Base-by-base conservation (phyloP, 2,797 vertebrate genomes). In the Coregonus suidteri region DNA sequence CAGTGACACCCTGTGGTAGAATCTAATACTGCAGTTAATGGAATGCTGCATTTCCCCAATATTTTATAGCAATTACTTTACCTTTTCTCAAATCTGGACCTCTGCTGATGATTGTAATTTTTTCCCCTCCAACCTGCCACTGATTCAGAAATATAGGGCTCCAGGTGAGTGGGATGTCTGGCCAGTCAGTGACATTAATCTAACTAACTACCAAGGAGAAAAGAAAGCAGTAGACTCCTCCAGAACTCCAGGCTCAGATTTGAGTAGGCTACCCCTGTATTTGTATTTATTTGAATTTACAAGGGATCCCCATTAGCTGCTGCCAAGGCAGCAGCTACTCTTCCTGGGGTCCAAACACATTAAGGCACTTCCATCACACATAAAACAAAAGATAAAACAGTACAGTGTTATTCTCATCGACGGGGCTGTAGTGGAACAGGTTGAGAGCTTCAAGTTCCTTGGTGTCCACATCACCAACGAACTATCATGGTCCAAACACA, bases 1-100 rank as follows among this genome's bases (percentile, higher is more conserved):
- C 4, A 54, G 34, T 65, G 70, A 71, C 77, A 35, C 65, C 74
- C 16, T 54, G 77, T 62, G 81, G 62, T 37, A 37, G 25, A 68
- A n/a, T 18, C 2, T 62, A 11, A 3, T 72, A 41, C 11, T 56
- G 25, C 62, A 76, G 11, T 51, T 9, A 30, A 18, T 35, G 25
- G 11, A 30, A 41, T 20, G n/a, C 54, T 5, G 18, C 37, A 9
- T 13, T 37, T 13, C 53, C 59, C 59, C 9, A 64, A 64, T 64
- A 64, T 64, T 20, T 6, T 7, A 1, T 18, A 15, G 1, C 1
- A 18, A n/a, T n/a, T 20, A 47, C 41, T 3, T 47, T 0, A 47
- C 41, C 7, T n/a, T n/a, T 59, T 59, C 18, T 16, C 18, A 59
- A 20, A 59, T 59, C 54, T 7, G n/a, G 54, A n/a, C 54, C n/a